Evolutionary conservation across 2,888 invertebrate genomes (phyloP).

Genomic region (Oasisia sp.): DNA sequence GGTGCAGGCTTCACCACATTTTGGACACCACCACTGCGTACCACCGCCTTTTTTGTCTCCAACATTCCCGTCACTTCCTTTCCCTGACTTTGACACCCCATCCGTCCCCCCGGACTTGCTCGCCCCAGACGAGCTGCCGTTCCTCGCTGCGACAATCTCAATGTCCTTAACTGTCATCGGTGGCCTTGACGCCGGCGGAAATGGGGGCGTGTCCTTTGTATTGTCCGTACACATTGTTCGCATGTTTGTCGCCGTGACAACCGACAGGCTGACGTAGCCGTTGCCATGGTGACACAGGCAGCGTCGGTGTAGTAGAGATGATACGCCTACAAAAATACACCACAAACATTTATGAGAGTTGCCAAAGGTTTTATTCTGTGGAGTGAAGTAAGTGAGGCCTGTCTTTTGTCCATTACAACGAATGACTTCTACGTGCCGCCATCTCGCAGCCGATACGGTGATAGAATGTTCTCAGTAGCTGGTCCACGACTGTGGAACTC

Average conservation of each 20-base stretch:
- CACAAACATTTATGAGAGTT: neutral
- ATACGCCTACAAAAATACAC: neutral
- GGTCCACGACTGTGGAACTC: too few relatives aligned
- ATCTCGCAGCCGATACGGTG: too few relatives aligned
- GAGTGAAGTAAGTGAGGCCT: too few relatives aligned
- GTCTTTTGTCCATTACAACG: too few relatives aligned
- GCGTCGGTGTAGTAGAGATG: constrained; percentile 4
- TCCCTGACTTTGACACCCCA: constrained; percentile 1
- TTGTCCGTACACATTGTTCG: neutral
- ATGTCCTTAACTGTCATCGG: neutral
- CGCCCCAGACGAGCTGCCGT: neutral
- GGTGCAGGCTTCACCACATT: constrained; percentile 96
- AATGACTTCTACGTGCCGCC: too few relatives aligned
- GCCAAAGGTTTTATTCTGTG: neutral
- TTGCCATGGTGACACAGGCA: neutral
- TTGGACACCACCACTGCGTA: constrained; percentile 77
- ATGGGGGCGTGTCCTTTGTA: neutral
- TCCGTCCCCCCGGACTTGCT: neutral
- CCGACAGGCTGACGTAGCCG: neutral
- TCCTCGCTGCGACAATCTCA: neutral
- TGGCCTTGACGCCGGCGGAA: neutral
- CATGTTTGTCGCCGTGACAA: neutral
- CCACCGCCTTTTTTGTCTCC: constrained; percentile 66
- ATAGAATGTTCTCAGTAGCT: too few relatives aligned
- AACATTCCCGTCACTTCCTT: neutral